Conservation (phyloP, 2,797 vertebrate genomes). For the Cephalopachus bancanus region DNA sequence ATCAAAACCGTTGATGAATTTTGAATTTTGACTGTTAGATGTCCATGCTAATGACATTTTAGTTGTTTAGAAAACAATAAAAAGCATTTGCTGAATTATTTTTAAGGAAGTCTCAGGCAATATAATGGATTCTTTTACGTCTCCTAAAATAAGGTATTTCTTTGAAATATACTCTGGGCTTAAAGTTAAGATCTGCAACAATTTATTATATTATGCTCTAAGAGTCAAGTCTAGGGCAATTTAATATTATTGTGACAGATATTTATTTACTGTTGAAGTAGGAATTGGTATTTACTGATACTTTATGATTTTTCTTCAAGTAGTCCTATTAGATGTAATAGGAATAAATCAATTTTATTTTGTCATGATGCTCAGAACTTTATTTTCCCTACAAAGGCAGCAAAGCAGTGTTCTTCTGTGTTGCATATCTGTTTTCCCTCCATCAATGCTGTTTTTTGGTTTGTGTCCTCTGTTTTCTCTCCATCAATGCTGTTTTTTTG, state of each 20-base stretch:
- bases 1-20: slow-evolving; percentile 87
- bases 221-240: slow-evolving; percentile 34
- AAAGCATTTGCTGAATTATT: slow-evolving; percentile 59
- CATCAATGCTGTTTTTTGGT: not conserved
- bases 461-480: not conserved
- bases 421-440: not conserved
- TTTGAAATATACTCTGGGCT: slow-evolving; percentile 55
- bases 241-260: slow-evolving; percentile 40
- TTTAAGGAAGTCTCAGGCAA: slow-evolving; percentile 79
- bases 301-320: slow-evolving; percentile 65
- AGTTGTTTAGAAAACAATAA: slow-evolving; percentile 73
- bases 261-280: slow-evolving; percentile 59
- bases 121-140: slow-evolving; percentile 81
- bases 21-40: slow-evolving; percentile 85
- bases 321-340: slow-evolving; percentile 28
- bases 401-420: not conserved
- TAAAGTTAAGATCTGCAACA: slow-evolving; percentile 58
- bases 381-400: not conserved
- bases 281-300: slow-evolving; percentile 61
- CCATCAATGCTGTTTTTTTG: not conserved
- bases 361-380: not conserved
- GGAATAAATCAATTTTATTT: slow-evolving; percentile 49
- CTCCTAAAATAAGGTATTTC: slow-evolving; percentile 63
- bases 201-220: not conserved
- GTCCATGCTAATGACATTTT: slow-evolving; percentile 70